Base-by-base conservation (phyloP, 2,113 vertebrate genomes). In the Chloebia gouldiae region DNA sequence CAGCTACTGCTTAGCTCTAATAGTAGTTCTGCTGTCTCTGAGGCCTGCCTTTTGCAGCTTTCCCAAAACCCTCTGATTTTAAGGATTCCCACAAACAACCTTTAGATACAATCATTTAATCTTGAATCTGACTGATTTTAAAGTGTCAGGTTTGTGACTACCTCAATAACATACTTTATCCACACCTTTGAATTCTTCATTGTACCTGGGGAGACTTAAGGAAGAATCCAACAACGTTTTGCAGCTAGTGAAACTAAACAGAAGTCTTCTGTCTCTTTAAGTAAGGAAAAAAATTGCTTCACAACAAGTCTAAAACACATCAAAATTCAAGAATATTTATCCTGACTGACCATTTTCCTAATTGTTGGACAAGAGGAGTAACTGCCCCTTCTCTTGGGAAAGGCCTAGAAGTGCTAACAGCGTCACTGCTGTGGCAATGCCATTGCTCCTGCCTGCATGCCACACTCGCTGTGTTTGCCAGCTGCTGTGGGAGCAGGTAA, bases 381-480 rank as follows among this genome's bases (percentile, higher is more conserved):
- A 79, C 8, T 35, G 44, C 9, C 22, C 13, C 9, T 50, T 63
- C 31, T 42, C 45, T 8, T 17, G 2, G 28, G 35, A 31, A 76
- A 6, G 16, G 22, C 33, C 28, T 15, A 16, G 24, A 65, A 65
- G 24, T 22, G 12, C 24, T 49, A 6, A 23, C 87, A 51, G 3
- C 10, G 16, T 15, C 22, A 51, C 20, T 19, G n/a, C 14, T 15
- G 35, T 4, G 23, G 49, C 40, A 78, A 33, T 37, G 31, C 35
- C 39, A 45, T 1, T 53, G 45, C 45, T 73, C 68, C 39, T 4
- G 3, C 15, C 11, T 4, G 15, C 35, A 9, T 2, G 1, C 9
- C 37, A 33, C 0, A 0, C 63, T 49, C 1, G 1, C 24, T 4
- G 31, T 4, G 16, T 45, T n/a, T 61, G 45, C 54, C 61, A 90